Evolutionary conservation across 2,113 vertebrate species (phyloP).

Genomic region (Clarias magur): DNA sequence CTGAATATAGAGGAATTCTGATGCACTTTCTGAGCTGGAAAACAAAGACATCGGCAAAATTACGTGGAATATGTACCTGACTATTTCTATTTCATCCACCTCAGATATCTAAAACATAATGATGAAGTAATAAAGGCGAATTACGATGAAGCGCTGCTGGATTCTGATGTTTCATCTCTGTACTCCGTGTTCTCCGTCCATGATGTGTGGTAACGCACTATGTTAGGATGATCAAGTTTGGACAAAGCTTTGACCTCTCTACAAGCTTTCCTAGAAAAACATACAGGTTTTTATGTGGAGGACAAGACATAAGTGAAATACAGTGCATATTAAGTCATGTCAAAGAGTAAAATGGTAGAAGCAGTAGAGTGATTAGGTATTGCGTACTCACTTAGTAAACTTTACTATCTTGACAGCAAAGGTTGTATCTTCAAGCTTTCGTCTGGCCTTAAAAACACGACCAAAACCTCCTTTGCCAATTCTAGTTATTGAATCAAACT

Average conservation of each 20-base stretch:
- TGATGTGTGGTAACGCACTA: slow-evolving; percentile 68
- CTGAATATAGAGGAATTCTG: slow-evolving; percentile 70
- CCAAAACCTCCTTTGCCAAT: slow-evolving; percentile 71
- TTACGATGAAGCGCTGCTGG: slow-evolving; percentile 64
- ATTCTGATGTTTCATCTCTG: slow-evolving; percentile 47
- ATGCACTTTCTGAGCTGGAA: slow-evolving; percentile 55
- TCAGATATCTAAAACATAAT: background rate
- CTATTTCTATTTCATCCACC: background rate
- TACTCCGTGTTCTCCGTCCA: slow-evolving; percentile 66
- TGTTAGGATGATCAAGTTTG: slow-evolving; percentile 65
- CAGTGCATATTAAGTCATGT: background rate
- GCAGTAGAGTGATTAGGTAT: background rate
- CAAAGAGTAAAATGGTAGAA: background rate
- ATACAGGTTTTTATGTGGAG: background rate
- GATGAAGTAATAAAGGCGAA: slow-evolving; percentile 4
- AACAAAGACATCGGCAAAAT: background rate
- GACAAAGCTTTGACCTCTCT: slow-evolving; percentile 64
- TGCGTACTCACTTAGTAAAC: slow-evolving; percentile 61
- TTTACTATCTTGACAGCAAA: slow-evolving; percentile 72
- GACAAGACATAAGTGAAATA: background rate
- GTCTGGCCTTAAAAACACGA: slow-evolving; percentile 66
- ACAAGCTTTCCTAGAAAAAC: slow-evolving; percentile 61
- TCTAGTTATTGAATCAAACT: slow-evolving; percentile 58
- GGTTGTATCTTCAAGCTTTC: slow-evolving; percentile 43
- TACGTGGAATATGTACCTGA: background rate